Base-by-base conservation (phyloP, 2,113 vertebrate genomes). In the Athene cunicularia region DNA sequence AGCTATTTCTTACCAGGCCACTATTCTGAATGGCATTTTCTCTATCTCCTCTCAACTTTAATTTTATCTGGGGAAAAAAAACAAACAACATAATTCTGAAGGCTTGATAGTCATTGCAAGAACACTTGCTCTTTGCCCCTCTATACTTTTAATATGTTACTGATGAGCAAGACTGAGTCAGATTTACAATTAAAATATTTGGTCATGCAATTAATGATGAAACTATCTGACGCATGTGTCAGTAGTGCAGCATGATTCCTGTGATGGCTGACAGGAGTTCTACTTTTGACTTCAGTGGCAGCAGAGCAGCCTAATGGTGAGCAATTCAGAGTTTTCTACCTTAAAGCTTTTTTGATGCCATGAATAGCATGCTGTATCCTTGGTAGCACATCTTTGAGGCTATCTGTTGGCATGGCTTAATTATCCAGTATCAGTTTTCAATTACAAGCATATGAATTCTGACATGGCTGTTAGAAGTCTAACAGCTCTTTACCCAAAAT, bases 371-470 rank as follows among this genome's bases (percentile, higher is more conserved):
- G 27, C 92, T 56, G 93, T 94, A 94, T 93, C 84, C 93, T 90
- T 88, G 95, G 93, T 8, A 96, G 93, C 80, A 41, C 10, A 82
- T 88, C 93, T 93, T 85, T 80, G 87, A 93, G 91, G 88, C 84
- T 96, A 85, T 88, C 93, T 76, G 49, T 82, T 95, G 93, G 93
- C 77, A 80, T 49, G 66, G 77, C 86, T 91, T 95, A 94, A 91
- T 95, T 93, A 95, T 62, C 80, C 28, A 82, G 22, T 30, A 93
- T 32, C 83, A 81, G 91, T 71, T 94, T 87, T 87, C 96, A 87
- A 53, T 49, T 27, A 95, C 35, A 26, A 86, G 90, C 50, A 80
- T 80, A 90, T 37, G 81, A 91, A 93, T 96, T 76, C 85, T 92
- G 92, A 88, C 94, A 70, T 35, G 63, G 63, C 71, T 73, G 58